phyloP scores from a whole-genome alignment of 1,140 invertebrate species.

The Orussus abietinus region DNA sequence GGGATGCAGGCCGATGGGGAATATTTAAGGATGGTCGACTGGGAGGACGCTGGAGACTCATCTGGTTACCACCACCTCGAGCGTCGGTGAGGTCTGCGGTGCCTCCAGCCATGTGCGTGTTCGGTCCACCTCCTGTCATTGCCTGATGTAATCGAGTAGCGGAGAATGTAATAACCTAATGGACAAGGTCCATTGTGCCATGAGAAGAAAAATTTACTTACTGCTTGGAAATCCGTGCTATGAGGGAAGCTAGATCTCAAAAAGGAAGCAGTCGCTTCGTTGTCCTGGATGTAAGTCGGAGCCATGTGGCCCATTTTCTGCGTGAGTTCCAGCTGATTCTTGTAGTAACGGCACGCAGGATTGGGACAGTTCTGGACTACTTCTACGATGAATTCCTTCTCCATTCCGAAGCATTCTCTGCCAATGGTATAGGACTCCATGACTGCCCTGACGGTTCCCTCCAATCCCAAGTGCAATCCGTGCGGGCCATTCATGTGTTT shows the following conservation, averaged over 20 bases:
- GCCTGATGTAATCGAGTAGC: slow-evolving; percentile 21
- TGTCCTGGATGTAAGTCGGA: slow-evolving; percentile 45
- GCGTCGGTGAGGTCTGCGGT: slow-evolving; percentile 41
- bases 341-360: slow-evolving; percentile 79
- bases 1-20: slow-evolving; percentile 43
- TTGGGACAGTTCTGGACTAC: slow-evolving; percentile 83
- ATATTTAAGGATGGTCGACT: slow-evolving; percentile 51
- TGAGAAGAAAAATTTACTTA: slow-evolving; percentile 14
- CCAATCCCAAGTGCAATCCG: slow-evolving; percentile 74
- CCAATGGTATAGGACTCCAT: slow-evolving; percentile 84
- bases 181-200: slow-evolving; percentile 1
- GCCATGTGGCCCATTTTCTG: slow-evolving; percentile 50
- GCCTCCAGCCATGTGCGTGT: slow-evolving; percentile 36
- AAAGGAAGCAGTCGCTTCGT: slow-evolving; percentile 42
- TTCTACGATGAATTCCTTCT: slow-evolving; percentile 83
- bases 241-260: slow-evolving; percentile 43
- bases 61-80: slow-evolving; percentile 38
- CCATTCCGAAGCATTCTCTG: slow-evolving; percentile 82
- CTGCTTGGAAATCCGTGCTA: slow-evolving; percentile 43
- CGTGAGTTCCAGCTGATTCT: slow-evolving; percentile 77
- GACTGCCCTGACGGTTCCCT: slow-evolving; percentile 75
- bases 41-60: slow-evolving; percentile 48
- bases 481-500: slow-evolving; percentile 85
- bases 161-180: too few species aligned
- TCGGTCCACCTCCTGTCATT: slow-evolving; percentile 35